These are phyloP conservation scores for Bryconaethiops microstoma DNA, from an alignment of 2,797 vertebrate species.

Conservation along the genomic window DNA sequence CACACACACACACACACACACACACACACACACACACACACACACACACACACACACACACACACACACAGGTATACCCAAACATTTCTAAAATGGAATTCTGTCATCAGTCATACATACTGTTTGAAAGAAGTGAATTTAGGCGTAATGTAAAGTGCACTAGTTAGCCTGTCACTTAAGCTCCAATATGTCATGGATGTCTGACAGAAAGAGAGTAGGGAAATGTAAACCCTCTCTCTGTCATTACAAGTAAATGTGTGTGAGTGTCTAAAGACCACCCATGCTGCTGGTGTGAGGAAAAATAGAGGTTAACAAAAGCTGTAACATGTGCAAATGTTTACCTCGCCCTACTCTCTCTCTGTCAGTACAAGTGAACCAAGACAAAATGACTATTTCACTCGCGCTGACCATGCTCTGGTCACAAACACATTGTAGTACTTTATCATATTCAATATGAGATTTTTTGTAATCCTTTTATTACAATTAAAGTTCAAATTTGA, in stretches of 20 bases:
- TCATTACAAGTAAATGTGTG: too few relatives aligned
- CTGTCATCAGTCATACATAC: background rate
- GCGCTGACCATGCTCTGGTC: too few relatives aligned
- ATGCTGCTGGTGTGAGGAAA: background rate
- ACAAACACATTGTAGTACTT: too few relatives aligned
- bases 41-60: constrained; percentile 18
- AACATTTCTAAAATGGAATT: background rate
- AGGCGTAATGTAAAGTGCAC: background rate
- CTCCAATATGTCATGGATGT: background rate
- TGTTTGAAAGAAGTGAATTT: constrained; percentile 8
- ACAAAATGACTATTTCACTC: too few relatives aligned
- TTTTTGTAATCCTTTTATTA: too few relatives aligned
- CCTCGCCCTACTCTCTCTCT: background rate
- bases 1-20: background rate
- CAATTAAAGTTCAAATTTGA: too few relatives aligned
- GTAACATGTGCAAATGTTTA: background rate
- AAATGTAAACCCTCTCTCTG: too few relatives aligned
- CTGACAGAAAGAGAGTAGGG: too few relatives aligned
- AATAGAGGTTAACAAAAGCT: background rate
- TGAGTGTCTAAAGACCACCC: background rate
- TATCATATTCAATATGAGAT: too few relatives aligned
- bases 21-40: constrained; percentile 22
- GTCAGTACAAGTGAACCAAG: background rate
- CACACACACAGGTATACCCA: background rate
- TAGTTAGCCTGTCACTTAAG: background rate